Conservation (phyloP, 2,113 vertebrate genomes). For the Pipa parva region DNA sequence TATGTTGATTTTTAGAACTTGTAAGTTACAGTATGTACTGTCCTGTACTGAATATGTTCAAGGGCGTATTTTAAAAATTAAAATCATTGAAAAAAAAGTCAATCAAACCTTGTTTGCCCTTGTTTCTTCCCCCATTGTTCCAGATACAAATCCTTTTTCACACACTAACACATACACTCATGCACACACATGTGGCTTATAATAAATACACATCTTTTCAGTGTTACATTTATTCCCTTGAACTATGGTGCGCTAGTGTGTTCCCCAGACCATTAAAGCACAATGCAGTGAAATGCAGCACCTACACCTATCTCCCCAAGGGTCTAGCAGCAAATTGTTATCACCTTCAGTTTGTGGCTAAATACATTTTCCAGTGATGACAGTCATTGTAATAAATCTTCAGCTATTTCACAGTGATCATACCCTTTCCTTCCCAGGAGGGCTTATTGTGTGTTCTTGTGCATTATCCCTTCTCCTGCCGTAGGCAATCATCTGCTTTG, state of each 20-base stretch:
- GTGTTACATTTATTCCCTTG: not conserved
- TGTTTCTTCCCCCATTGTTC: too few species aligned
- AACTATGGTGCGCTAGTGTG: not conserved
- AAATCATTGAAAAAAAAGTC: too few species aligned
- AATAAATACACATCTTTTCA: not conserved
- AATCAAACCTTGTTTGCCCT: too few species aligned
- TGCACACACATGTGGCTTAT: not conserved
- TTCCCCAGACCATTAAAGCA: not conserved
- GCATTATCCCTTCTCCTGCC: conserved; percentile 49
- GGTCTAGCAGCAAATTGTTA: conserved; percentile 27
- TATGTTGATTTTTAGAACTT: too few species aligned
- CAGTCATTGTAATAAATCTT: not conserved
- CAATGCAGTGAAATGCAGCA: not conserved
- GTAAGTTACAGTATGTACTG: too few species aligned
- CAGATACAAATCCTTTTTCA: too few species aligned
- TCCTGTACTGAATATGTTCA: too few species aligned
- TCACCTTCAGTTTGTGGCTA: not conserved
- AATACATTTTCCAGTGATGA: conserved; percentile 12
- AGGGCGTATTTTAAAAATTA: too few species aligned
- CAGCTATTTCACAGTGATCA: conserved; percentile 6
- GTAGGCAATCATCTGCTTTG: conserved; percentile 47
- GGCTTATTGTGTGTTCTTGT: conserved; percentile 5
- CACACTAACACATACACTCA: not conserved
- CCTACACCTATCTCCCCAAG: not conserved
- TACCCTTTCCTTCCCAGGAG: conserved; percentile 5